Base-by-base conservation (phyloP, 1,140 invertebrate genomes). In the Drosophila melanica region DNA sequence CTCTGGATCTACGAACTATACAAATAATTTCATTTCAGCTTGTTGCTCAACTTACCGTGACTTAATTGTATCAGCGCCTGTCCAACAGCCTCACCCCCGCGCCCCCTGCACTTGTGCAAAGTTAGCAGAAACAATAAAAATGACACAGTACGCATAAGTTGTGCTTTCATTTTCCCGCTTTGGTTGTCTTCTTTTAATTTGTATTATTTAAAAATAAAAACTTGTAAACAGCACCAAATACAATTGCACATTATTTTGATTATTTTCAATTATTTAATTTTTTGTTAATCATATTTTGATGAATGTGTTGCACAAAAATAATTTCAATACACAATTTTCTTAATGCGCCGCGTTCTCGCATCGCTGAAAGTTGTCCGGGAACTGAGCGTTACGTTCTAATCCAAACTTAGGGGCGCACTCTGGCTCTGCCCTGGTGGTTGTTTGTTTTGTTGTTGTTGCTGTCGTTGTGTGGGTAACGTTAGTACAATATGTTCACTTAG, bases 31-130 rank as follows among this genome's bases (percentile, higher is more conserved):
- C 81, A 71, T 72, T 65, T 14, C 47, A 64, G 71, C 45, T 77
- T 79, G 82, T 71, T 89, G 85, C 81, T 79, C 75, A 90, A 77
- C 90, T 90, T 77, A 91, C 90, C 90, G 78, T 91, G 90, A 90
- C 90, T 91, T 74, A 91, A 90, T 86, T 91, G 90, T 90, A 91
- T 90, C 70, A 91, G 73, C 58, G 90, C 73, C 65, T 91, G 76
- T 23, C 80, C 86, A 60, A 70, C 65, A 70, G 62, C 59, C 33
- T 12, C 69, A 4, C 14, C 55, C 47, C 50, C 50, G 37, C 64
- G 51, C 23, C 59, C 57, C 54, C 1, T n/a, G 67, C 70, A 63
- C 7, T 55, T 53, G 9, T 53, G 33, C 42, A 69, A 20, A 58
- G 65, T 58, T 30, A 35, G 55, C 76, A 87, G 63, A 68, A 87